A percentile compares a stretch with the other conserved stretches of the same genome.
Evolutionary conservation across 2,797 vertebrate genomes (phyloP).

Genomic region (Masticophis lateralis): DNA sequence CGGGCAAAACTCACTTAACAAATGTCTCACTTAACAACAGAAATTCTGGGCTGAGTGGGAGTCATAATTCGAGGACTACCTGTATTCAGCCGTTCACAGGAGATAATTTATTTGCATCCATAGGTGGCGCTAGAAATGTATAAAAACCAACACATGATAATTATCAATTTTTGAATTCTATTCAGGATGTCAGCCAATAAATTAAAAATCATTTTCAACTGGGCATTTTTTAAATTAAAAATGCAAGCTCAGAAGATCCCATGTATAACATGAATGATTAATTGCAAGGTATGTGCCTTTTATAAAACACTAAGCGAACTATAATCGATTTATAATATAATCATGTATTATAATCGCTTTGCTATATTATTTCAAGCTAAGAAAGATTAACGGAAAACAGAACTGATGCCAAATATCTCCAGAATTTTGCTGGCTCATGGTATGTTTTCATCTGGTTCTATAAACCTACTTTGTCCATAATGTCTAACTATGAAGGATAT

Average conservation of each 20-base stretch:
- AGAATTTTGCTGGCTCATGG: too few relatives aligned
- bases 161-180: not conserved
- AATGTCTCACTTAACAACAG: too few relatives aligned
- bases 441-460: too few relatives aligned
- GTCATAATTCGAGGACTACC: too few relatives aligned
- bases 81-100: rapidly evolving
- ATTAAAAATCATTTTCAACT: not conserved
- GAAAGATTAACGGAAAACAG: not conserved
- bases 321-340: not conserved
- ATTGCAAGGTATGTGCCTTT: not conserved
- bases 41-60: too few relatives aligned
- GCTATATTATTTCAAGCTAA: not conserved
- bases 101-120: constrained; percentile 20
- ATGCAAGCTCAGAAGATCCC: not conserved
- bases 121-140: constrained; percentile 57
- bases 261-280: not conserved
- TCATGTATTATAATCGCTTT: not conserved
- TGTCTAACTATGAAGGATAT: not conserved
- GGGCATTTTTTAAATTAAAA: not conserved
- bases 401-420: not conserved
- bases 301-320: not conserved
- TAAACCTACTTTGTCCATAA: not conserved
- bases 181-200: not conserved
- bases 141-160: not conserved
- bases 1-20: too few relatives aligned